These are phyloP conservation scores for Calameuta idolon DNA, from an alignment of 2,888 invertebrate genomes.

Conservation along the genomic window DNA sequence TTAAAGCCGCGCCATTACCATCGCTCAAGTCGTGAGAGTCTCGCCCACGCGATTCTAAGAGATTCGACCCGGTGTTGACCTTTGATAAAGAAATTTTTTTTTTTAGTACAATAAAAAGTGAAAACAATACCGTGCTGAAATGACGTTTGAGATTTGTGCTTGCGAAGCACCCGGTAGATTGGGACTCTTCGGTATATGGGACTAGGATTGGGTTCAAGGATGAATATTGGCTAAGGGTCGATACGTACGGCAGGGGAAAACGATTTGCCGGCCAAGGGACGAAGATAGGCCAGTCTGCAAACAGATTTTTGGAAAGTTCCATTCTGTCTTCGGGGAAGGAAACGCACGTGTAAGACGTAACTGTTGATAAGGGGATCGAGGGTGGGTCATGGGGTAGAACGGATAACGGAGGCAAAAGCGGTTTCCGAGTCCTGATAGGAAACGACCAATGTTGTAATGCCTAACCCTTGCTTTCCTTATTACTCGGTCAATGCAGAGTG, in stretches of 20 bases:
- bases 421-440: neutral
- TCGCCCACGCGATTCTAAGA: neutral
- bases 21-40: neutral
- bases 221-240: neutral
- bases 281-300: neutral
- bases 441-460: neutral
- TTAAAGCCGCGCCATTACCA: conserved; percentile 6
- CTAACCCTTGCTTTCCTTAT: neutral
- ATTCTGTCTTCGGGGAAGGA: neutral
- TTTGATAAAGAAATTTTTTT: neutral
- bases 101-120: neutral
- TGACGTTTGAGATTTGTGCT: neutral
- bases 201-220: neutral
- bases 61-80: neutral
- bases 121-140: neutral
- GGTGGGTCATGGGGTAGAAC: neutral
- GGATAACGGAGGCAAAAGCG: neutral
- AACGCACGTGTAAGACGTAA: neutral
- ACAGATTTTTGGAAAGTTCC: neutral
- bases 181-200: neutral
- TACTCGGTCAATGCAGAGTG: neutral
- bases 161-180: neutral
- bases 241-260: neutral
- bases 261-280: neutral
- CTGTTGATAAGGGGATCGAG: neutral